Base-by-base conservation (phyloP, 2,888 invertebrate genomes). In the Metalampra italica region DNA sequence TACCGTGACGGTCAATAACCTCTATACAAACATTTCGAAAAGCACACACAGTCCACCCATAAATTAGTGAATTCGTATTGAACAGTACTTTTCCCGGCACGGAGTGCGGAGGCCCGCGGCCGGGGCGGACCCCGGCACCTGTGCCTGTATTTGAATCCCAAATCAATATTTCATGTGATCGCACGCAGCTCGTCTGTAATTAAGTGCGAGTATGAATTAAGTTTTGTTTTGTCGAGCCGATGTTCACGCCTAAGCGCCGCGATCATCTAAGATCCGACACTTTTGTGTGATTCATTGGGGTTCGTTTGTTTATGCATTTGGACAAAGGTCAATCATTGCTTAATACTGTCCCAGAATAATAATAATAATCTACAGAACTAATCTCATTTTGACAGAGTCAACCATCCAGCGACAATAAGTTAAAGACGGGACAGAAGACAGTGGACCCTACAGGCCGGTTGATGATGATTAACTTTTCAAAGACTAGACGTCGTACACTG, bases 91-190 rank as follows among this genome's bases (percentile, higher is more conserved):
- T 44, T 51, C 61, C 52, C 64, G 61, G 60, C 64, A 7, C 9
- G 9, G 75, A 78, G 79, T 76, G 83, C 75, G 68, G 72, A 61
- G 57, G 75, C 82, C 84, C 55, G 69, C 56, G 82, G 85, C 68
- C 49, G 61, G 71, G 85, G 85, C 85, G 85, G 75, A 60, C 56
- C 75, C 61, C 64, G 75, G 76, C 87, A 87, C 88, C 86, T 86
- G 85, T 82, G 56, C 22, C 42, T 68, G 58, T 78, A 71, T 78
- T 80, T 73, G 78, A 75, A 78, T 79, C 78, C 78, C 79, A 79
- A 83, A 82, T 76, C 86, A 78, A 87, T 88, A 88, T 82, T 83
- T 88, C 82, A 86, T 82, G 68, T 78, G 81, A 40, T 45, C 45
- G 37, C 13, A 12, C 45, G 37, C 13, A 12, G 62, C 68, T 62